A percentile compares a stretch with the other conserved stretches of the same genome.
Conservation (phyloP, 2,113 vertebrate genomes). For the Plectropomus leopardus region DNA sequence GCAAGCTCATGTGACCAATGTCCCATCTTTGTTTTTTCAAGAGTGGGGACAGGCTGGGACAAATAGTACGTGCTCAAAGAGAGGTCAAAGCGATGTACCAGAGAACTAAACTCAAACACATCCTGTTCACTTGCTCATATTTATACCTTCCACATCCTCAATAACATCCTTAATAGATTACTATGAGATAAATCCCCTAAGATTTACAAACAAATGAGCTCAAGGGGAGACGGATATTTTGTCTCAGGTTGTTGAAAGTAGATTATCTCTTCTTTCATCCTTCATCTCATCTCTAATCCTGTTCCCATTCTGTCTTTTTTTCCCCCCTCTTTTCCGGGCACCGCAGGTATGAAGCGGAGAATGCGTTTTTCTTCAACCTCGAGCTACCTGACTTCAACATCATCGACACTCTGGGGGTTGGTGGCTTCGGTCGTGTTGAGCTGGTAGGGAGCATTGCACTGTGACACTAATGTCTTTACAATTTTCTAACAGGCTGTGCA, state of each 20-base stretch:
- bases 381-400: constrained; percentile 88
- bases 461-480: neutral
- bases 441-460: constrained; percentile 73
- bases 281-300: constrained; percentile 69
- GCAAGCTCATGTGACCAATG: constrained; percentile 21
- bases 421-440: constrained; percentile 90
- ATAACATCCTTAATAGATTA: constrained; percentile 70
- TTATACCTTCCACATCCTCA: constrained; percentile 63
- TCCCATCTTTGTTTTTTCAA: constrained; percentile 36
- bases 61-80: constrained; percentile 37
- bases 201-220: constrained; percentile 75
- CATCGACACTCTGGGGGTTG: constrained; percentile 94
- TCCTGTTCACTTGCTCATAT: constrained; percentile 58
- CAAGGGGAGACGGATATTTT: constrained; percentile 61
- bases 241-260: constrained; percentile 69
- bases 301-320: constrained; percentile 51
- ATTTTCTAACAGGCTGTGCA: neutral
- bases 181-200: constrained; percentile 56
- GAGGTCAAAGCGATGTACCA: constrained; percentile 50
- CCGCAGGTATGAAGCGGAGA: constrained; percentile 92
- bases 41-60: constrained; percentile 47
- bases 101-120: constrained; percentile 50
- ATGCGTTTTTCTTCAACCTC: constrained; percentile 87
- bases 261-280: constrained; percentile 74
- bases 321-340: neutral